Conservation (phyloP, 2,113 vertebrate genomes). For the Melanocharis versteri region DNA sequence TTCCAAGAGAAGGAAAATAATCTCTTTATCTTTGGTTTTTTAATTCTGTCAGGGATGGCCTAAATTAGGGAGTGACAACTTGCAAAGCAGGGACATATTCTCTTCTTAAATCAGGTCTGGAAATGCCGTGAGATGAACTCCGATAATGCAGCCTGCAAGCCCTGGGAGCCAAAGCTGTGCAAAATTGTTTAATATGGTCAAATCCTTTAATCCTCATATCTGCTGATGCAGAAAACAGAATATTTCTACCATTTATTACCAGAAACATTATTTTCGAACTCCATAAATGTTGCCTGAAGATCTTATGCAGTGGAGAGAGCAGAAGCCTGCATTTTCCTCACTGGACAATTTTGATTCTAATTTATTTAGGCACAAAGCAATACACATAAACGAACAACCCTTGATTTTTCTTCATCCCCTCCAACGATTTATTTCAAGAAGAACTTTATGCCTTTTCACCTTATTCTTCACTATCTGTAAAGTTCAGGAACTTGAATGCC, state of each 20-base stretch:
- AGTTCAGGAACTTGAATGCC: slow-evolving; percentile 28
- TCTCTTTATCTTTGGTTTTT: slow-evolving; percentile 56
- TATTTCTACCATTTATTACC: slow-evolving; percentile 79
- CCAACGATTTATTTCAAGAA: slow-evolving; percentile 3
- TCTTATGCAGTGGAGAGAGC: slow-evolving; percentile 59
- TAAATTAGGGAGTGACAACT: slow-evolving; percentile 76
- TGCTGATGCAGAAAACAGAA: slow-evolving; percentile 79
- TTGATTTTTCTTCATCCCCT: slow-evolving; percentile 40
- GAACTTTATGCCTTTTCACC: slow-evolving; percentile 3
- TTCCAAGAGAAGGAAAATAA: slow-evolving; percentile 63
- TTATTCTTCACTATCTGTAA: not conserved
- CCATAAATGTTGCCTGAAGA: slow-evolving; percentile 68
- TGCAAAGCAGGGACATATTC: slow-evolving; percentile 71
- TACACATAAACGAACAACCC: slow-evolving; percentile 40
- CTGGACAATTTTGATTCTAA: slow-evolving; percentile 72
- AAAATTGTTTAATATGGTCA: slow-evolving; percentile 79
- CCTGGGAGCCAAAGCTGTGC: slow-evolving; percentile 76
- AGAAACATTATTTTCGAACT: slow-evolving; percentile 78
- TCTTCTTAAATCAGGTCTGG: slow-evolving; percentile 75
- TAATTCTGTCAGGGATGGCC: slow-evolving; percentile 71
- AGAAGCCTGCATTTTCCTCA: slow-evolving; percentile 48
- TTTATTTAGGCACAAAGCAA: slow-evolving; percentile 67
- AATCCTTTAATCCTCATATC: slow-evolving; percentile 81
- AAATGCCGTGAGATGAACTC: slow-evolving; percentile 73
- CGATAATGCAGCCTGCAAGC: slow-evolving; percentile 71